These are phyloP conservation scores for Coelogynopora nodosa DNA, from an alignment of 2,888 invertebrate genomes.

Conservation along the genomic window DNA sequence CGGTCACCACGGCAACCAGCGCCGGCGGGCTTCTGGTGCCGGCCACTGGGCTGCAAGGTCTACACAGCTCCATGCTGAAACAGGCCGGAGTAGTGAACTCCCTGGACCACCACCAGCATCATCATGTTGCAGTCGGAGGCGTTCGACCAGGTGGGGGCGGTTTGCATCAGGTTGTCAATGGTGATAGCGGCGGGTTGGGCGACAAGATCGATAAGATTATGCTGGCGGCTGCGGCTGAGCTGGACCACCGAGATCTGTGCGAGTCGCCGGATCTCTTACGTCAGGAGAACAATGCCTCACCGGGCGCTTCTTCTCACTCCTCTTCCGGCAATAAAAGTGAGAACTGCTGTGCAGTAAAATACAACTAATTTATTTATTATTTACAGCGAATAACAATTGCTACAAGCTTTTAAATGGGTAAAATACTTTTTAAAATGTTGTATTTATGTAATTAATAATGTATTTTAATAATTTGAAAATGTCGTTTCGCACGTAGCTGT, in stretches of 20 bases:
- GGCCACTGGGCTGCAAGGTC: not conserved
- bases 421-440: no score
- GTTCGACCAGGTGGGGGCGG: not conserved
- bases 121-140: not conserved
- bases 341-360: no score
- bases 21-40: not conserved
- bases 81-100: no score
- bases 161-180: not conserved
- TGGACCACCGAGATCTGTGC: not conserved
- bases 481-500: no score
- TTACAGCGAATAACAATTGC: no score
- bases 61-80: not conserved
- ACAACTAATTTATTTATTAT: no score
- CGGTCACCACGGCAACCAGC: not conserved
- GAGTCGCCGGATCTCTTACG: not conserved
- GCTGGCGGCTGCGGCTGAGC: not conserved
- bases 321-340: not conserved
- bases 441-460: no score
- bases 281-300: not conserved
- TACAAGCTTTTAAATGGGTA: no score
- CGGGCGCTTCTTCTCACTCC: not conserved
- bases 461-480: no score
- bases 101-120: not conserved
- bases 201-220: not conserved
- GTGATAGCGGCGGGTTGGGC: not conserved